Evolutionary conservation across 2,797 vertebrate genomes (phyloP).

Genomic region (Onychomys torridus): DNA sequence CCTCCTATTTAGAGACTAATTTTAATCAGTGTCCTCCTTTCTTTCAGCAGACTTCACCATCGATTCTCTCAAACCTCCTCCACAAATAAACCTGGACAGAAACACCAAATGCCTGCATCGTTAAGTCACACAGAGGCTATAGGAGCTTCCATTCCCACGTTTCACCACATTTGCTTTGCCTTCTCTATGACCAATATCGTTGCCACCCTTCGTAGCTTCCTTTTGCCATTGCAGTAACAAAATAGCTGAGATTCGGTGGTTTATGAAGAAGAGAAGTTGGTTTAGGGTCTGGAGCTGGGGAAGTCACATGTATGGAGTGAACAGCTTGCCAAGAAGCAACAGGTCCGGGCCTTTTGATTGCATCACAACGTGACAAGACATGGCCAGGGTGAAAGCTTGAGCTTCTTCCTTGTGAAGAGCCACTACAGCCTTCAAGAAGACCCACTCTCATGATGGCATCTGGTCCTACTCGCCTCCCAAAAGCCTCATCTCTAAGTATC

Average conservation of each 20-base stretch:
- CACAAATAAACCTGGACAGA: neutral
- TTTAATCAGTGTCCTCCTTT: neutral
- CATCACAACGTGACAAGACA: neutral
- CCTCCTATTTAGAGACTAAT: neutral
- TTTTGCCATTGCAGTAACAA: neutral
- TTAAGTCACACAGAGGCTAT: rapidly evolving
- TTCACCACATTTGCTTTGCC: neutral
- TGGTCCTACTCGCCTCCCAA: neutral
- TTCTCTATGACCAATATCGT: neutral
- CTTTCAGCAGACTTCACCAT: neutral
- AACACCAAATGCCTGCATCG: neutral
- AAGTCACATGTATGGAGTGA: neutral
- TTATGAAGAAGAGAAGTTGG: neutral
- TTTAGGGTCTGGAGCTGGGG: neutral
- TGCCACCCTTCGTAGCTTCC: neutral
- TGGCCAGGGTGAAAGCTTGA: neutral
- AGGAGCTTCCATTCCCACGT: neutral
- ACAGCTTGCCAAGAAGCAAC: neutral
- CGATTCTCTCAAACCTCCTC: neutral
- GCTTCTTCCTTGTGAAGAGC: neutral
- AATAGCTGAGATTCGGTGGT: neutral
- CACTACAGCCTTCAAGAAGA: neutral
- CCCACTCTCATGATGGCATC: neutral
- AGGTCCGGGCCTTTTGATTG: neutral
- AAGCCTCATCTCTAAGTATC: neutral